phyloP scores from a whole-genome alignment of 2,797 vertebrate genomes.

The Anguilla megastoma region DNA sequence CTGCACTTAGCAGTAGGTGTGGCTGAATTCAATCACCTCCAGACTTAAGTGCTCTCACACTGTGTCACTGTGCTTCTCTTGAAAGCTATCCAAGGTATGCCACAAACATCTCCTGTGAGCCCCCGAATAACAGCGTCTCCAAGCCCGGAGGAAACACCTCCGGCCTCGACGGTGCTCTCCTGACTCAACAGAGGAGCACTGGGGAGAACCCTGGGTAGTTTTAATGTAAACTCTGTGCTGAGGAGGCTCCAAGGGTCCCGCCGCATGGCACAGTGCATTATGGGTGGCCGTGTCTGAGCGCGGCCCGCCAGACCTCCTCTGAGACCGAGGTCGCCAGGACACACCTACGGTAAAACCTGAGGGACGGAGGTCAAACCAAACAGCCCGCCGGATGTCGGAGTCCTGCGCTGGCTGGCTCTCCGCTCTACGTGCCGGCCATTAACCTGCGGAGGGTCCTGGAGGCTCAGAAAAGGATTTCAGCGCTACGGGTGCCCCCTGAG shows the following conservation, averaged over 20 bases:
- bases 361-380: background rate
- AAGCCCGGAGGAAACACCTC: background rate
- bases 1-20: background rate
- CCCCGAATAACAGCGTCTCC: slow-evolving; percentile 8
- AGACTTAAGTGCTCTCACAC: background rate
- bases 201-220: background rate
- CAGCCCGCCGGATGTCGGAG: background rate
- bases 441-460: background rate
- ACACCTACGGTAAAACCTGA: background rate
- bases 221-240: background rate
- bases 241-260: background rate
- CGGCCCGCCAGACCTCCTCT: background rate
- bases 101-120: background rate
- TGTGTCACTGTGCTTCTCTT: background rate
- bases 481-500: background rate
- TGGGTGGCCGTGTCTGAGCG: background rate
- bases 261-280: background rate
- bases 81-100: background rate
- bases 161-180: background rate
- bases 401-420: background rate
- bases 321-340: background rate
- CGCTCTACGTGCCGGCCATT: background rate
- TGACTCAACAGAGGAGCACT: background rate
- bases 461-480: background rate
- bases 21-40: background rate